phyloP scores from a whole-genome alignment of 2,797 vertebrate species.

The Clamator glandarius region DNA sequence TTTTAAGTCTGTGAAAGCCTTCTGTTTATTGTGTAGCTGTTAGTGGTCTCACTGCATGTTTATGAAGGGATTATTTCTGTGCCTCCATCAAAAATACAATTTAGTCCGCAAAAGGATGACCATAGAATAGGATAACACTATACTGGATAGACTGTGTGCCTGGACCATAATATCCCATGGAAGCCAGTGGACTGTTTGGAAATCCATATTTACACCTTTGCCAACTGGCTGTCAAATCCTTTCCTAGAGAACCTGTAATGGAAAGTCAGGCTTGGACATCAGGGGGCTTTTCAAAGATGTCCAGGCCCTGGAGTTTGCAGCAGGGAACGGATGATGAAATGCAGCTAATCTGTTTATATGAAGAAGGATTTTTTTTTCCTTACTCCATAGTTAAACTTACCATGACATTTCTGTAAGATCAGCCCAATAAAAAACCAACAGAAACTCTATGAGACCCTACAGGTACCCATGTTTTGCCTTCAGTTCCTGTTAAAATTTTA shows the following conservation, averaged over 20 bases:
- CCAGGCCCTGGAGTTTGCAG: background rate
- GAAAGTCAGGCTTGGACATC: background rate
- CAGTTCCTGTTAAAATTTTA: slow-evolving; percentile 38
- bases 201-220: background rate
- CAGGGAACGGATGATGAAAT: background rate
- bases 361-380: background rate
- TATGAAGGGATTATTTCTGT: background rate
- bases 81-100: background rate
- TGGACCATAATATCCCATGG: background rate
- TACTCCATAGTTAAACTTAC: background rate
- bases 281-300: background rate
- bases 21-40: background rate
- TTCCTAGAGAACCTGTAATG: background rate
- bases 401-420: background rate
- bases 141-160: accelerated
- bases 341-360: background rate
- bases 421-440: background rate
- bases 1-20: background rate
- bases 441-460: background rate
- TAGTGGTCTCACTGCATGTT: background rate
- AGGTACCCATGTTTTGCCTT: background rate
- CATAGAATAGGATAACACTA: background rate
- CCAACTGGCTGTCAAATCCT: background rate
- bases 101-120: background rate
- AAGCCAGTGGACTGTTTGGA: background rate